Conservation (phyloP, 2,888 invertebrate species). For the Ypsolopha sequella region DNA sequence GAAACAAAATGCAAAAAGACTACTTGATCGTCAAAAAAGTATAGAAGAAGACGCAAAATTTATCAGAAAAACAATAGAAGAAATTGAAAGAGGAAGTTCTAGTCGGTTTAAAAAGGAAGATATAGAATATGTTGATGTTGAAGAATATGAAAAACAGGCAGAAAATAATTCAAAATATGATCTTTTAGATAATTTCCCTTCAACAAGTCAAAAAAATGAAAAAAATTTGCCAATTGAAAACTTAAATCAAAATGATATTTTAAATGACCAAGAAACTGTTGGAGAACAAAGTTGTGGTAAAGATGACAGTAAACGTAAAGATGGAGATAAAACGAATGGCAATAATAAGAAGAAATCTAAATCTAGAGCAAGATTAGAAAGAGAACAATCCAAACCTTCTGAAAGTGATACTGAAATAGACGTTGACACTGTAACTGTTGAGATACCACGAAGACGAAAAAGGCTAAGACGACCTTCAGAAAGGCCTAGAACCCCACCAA, state of each 20-base stretch:
- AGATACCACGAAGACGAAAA: slow-evolving; percentile 59
- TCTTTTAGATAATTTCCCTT: slow-evolving; percentile 19
- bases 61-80: slow-evolving; percentile 59
- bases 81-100: slow-evolving; percentile 56
- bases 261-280: slow-evolving; percentile 25
- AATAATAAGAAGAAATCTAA: slow-evolving; percentile 62
- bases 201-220: slow-evolving; percentile 22
- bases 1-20: slow-evolving; percentile 10
- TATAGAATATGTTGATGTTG: slow-evolving; percentile 11
- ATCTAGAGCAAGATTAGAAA: slow-evolving; percentile 55
- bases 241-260: slow-evolving; percentile 14
- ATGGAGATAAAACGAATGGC: slow-evolving; percentile 43
- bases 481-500: slow-evolving; percentile 54
- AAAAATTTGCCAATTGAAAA: slow-evolving; percentile 17
- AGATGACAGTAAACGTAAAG: slow-evolving; percentile 18
- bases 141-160: neutral
- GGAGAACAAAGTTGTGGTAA: slow-evolving; percentile 23
- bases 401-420: slow-evolving; percentile 61
- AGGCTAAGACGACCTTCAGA: slow-evolving; percentile 53
- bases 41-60: slow-evolving; percentile 62
- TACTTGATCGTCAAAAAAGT: slow-evolving; percentile 46
- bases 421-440: slow-evolving; percentile 61
- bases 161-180: slow-evolving; percentile 14
- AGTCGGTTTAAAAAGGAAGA: slow-evolving; percentile 35
- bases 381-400: slow-evolving; percentile 62